These are phyloP conservation scores for Formica selysi DNA, from an alignment of 1,140 invertebrate genomes.

Conservation along the genomic window DNA sequence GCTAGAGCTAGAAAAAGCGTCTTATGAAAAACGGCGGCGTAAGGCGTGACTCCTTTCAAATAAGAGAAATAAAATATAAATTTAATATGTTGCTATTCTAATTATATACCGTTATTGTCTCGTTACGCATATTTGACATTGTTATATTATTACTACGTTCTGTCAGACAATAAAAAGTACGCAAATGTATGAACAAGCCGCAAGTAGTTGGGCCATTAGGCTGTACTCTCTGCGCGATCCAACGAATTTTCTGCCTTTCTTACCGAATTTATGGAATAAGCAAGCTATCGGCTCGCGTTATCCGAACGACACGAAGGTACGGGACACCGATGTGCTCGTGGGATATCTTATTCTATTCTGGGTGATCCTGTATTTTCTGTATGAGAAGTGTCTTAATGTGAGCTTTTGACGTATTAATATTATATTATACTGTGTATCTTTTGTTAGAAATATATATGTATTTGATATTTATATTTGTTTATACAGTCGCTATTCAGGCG, in stretches of 20 bases:
- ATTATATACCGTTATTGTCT: background rate
- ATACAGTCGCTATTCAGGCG: conserved; percentile 74
- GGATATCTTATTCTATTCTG: conserved; percentile 72
- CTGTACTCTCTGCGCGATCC: conserved; percentile 67
- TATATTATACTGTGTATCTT: conserved; percentile 3
- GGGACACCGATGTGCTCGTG: conserved; percentile 60
- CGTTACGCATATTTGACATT: background rate
- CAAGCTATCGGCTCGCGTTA: conserved; percentile 20
- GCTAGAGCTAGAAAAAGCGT: too few relatives aligned
- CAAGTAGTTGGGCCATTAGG: conserved; percentile 57
- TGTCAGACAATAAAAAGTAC: background rate
- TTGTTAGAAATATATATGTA: conserved; percentile 25
- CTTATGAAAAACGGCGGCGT: too few relatives aligned
- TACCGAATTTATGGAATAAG: conserved; percentile 64
- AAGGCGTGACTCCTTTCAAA: too few relatives aligned
- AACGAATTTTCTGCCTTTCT: conserved; percentile 54
- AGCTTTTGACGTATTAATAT: conserved; percentile 52
- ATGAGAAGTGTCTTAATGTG: conserved; percentile 79
- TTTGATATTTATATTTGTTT: conserved; percentile 36
- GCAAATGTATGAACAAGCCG: conserved; percentile 61
- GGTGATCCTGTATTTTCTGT: conserved; percentile 70
- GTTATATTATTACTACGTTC: background rate
- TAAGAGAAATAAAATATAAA: background rate
- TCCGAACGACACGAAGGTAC: conserved; percentile 49
- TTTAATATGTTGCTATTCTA: background rate